phyloP scores from a whole-genome alignment of 2,113 vertebrate species.

The Strigops habroptila region DNA sequence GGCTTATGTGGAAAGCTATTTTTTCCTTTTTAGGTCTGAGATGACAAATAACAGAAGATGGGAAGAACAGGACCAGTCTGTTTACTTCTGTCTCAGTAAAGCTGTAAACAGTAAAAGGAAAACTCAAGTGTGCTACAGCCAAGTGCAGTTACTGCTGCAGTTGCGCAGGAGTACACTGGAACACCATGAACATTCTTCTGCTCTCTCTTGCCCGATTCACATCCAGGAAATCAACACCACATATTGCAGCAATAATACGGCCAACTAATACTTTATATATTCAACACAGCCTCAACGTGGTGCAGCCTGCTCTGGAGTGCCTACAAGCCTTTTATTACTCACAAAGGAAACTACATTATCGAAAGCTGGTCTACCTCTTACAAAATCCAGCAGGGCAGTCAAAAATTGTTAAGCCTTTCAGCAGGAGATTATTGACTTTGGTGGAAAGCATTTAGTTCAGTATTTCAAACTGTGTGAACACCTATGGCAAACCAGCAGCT shows the following conservation, averaged over 20 bases:
- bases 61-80: not conserved
- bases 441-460: not conserved
- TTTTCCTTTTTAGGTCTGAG: not conserved
- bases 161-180: not conserved
- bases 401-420: not conserved
- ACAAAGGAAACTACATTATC: not conserved
- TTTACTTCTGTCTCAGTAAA: conserved; percentile 3
- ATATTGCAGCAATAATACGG: not conserved
- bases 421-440: not conserved
- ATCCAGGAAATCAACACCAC: conserved; percentile 26
- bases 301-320: not conserved
- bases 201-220: not conserved
- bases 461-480: not conserved
- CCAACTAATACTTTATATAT: not conserved
- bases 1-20: not conserved
- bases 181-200: not conserved
- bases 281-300: not conserved
- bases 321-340: not conserved
- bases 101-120: not conserved
- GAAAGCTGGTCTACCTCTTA: not conserved
- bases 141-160: fast-evolving
- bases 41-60: not conserved
- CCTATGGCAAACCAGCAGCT: not conserved
- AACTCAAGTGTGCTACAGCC: not conserved
- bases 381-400: not conserved